phyloP scores from a whole-genome alignment of 2,797 vertebrate species.

The Lagorchestes hirsutus region DNA sequence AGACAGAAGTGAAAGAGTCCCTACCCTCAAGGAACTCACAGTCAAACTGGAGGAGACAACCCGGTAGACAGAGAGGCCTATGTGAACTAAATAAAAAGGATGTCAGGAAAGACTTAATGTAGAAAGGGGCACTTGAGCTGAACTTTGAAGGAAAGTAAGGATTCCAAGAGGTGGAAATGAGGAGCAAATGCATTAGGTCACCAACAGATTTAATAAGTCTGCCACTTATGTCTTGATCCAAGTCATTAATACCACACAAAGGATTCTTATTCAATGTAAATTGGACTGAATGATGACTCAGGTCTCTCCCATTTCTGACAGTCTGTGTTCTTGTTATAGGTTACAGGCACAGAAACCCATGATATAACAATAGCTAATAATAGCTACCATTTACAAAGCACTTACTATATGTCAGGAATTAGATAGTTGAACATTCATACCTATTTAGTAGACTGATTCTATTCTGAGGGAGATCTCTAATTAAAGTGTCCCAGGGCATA shows the following conservation, averaged over 20 bases:
- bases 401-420: not conserved
- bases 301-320: not conserved
- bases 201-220: not conserved
- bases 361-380: not conserved
- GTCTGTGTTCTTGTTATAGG: not conserved
- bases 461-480: not conserved
- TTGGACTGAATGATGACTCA: not conserved
- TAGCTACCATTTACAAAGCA: not conserved
- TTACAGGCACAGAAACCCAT: not conserved
- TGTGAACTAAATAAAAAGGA: not conserved
- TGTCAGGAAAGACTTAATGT: not conserved
- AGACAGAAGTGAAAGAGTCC: not conserved
- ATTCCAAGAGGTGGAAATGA: not conserved
- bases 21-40: not conserved
- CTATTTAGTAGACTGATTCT: not conserved
- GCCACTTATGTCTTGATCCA: not conserved
- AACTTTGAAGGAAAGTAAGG: not conserved
- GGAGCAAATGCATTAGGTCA: not conserved
- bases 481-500: not conserved
- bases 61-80: not conserved
- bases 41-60: not conserved
- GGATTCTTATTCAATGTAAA: not conserved
- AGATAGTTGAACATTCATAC: not conserved
- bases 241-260: not conserved
- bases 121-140: not conserved